Conservation (phyloP, 37 sponge, comb jelly and placozoan species). For the Dysidea cf. avara region DNA sequence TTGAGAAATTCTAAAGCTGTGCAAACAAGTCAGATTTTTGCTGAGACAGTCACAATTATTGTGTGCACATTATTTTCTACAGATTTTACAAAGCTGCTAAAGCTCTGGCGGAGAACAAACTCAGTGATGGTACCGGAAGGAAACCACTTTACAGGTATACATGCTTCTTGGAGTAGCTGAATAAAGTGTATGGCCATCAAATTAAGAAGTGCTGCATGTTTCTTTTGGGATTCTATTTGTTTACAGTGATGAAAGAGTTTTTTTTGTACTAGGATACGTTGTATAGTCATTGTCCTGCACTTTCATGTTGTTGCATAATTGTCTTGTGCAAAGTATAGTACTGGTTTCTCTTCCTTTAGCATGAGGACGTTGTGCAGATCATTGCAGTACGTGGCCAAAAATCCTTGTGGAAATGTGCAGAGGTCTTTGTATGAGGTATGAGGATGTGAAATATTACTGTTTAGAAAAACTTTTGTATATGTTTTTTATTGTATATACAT, state of each 20-base stretch:
- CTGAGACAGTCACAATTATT: neutral
- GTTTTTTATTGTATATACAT: no score
- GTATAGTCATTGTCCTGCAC: no score
- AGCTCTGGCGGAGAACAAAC: slow-evolving; percentile 58
- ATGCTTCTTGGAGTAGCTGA: neutral
- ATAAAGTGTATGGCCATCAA: neutral
- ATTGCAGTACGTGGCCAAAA: slow-evolving; percentile 57
- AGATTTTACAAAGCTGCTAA: slow-evolving; percentile 73
- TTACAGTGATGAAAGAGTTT: no score
- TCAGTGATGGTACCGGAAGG: slow-evolving; percentile 87
- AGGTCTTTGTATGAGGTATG: slow-evolving; percentile 87
- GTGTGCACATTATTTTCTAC: neutral
- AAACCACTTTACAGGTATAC: slow-evolving; percentile 87
- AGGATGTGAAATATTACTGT: no score
- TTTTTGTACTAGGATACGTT: no score
- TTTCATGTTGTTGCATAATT: no score
- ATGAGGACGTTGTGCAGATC: slow-evolving; percentile 90
- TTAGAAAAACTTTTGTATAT: no score
- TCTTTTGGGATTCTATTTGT: no score
- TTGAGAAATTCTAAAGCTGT: no score
- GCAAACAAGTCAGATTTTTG: no score
- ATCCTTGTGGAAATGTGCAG: slow-evolving; percentile 50
- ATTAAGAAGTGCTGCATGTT: no score
- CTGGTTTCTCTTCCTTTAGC: slow-evolving; percentile 42
- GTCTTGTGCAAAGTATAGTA: no score